A percentile compares a stretch with the other conserved stretches of the same genome.
phyloP scores from a whole-genome alignment of 2,888 invertebrate species.

The Dioctria rufipes region DNA sequence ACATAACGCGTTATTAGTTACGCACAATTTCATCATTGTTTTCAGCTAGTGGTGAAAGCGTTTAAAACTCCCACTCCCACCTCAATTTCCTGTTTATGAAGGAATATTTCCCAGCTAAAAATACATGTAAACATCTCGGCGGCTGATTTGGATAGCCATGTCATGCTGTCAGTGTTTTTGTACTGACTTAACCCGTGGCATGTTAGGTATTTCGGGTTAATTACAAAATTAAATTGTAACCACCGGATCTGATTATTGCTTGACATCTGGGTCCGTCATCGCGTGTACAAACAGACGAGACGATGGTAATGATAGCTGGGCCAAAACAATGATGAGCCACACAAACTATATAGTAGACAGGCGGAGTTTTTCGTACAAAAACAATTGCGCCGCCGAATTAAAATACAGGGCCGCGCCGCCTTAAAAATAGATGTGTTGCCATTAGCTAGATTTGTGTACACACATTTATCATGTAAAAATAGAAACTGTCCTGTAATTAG shows the following conservation, averaged over 20 bases:
- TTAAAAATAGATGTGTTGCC: slow-evolving; percentile 36
- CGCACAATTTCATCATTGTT: not conserved
- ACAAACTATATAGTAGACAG: not conserved
- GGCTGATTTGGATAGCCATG: not conserved
- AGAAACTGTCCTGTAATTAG: slow-evolving; percentile 42
- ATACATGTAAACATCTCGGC: slow-evolving; percentile 7
- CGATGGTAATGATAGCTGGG: slow-evolving; percentile 4
- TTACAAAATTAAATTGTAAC: not conserved
- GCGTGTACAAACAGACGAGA: not conserved
- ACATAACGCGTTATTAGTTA: slow-evolving; percentile 4
- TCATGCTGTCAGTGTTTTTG: not conserved
- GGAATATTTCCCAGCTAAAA: slow-evolving; percentile 23
- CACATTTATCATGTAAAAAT: slow-evolving; percentile 44
- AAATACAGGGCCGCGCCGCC: not conserved
- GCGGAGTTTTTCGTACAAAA: too few relatives aligned
- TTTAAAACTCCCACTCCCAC: slow-evolving; percentile 6
- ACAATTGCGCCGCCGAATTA: not conserved
- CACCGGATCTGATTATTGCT: slow-evolving; percentile 28
- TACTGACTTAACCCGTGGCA: not conserved
- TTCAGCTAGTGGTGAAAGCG: slow-evolving; percentile 20
- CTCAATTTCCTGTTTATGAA: not conserved
- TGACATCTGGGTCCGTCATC: slow-evolving; percentile 29
- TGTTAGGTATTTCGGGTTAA: not conserved
- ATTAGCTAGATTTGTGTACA: slow-evolving; percentile 9
- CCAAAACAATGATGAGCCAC: slow-evolving; percentile 16